phyloP scores from a whole-genome alignment of 1,140 invertebrate species.

The Cotesia typhae region DNA sequence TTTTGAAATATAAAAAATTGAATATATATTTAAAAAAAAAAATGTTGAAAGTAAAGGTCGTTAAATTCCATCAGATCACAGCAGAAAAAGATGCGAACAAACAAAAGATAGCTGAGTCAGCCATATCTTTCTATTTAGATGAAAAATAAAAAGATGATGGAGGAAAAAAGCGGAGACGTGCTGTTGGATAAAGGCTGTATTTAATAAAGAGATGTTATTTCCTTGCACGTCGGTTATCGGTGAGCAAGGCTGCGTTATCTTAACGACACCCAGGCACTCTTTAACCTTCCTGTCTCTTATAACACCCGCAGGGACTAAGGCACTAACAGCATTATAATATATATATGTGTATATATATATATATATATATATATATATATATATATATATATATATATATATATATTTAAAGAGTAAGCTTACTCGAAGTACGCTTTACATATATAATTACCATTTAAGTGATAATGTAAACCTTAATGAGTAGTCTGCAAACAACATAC shows the following conservation, averaged over 20 bases:
- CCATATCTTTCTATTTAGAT: constrained; percentile 7
- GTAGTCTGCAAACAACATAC: neutral
- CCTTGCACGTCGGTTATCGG: constrained; percentile 32
- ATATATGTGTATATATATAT: no score
- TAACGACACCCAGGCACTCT: constrained; percentile 27
- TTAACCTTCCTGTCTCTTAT: constrained; percentile 35
- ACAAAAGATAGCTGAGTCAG: constrained; percentile 1
- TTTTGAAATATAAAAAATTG: no score
- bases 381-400: no score
- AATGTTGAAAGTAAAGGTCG: no score
- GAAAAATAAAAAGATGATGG: constrained; percentile 4
- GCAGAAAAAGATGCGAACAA: neutral
- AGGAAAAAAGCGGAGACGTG: constrained; percentile 4
- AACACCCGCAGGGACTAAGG: constrained; percentile 19
- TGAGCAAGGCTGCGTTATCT: constrained; percentile 28
- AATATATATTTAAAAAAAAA: no score
- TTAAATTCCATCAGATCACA: no score
- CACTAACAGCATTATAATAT: constrained; percentile 10
- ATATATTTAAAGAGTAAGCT: constrained; percentile 5
- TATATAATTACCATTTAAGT: neutral
- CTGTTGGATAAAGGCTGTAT: constrained; percentile 44
- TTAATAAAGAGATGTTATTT: constrained; percentile 58
- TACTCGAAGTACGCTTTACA: neutral
- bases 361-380: no score
- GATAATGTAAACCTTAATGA: no score